Evolutionary conservation across 2,113 vertebrate species (phyloP), one percentile per base, ranked within the genome.

Genomic region (Bos indicus): DNA sequence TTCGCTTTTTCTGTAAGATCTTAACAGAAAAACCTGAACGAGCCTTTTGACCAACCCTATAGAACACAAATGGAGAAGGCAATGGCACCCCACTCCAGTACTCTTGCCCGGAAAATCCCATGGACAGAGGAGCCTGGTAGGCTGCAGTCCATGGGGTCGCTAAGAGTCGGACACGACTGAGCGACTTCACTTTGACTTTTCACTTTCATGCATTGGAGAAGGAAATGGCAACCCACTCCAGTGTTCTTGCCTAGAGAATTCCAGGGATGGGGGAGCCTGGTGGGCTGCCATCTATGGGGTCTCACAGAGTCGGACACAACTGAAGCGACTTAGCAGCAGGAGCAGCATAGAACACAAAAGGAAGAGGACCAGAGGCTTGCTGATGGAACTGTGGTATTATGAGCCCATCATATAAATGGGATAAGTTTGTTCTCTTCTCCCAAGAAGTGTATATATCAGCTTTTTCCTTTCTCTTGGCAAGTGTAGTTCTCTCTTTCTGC

Each of bases 391-490:
- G 0, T 54, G 40, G 51, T 17, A 33, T 40, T 91, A 25, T 5
- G 85, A 93, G 30, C 14, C 25, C 80, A n/a, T 17, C 56, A 15
- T 88, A 17, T 77, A 46, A 92, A 57, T 90, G 23, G 80, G 30
- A 13, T 78, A 46, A 77, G 40, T 84, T 77, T 93, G n/a, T 57
- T 94, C 51, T 91, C 36, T 93, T 83, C 13, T 85, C 36, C 7
- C n/a, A 96, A 60, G 16, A 36, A 84, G 8, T 30, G 21, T 16
- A 36, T 3, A 11, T 48, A 36, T 83, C 36, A 83, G 6, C 67
- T 57, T 97, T 83, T 40, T 62, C 23, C 26, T 57, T 95, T 90
- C 90, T 67, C 56, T 40, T 36, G 21, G 19, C 30, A 84, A 84
- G 23, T 40, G 6, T 94, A 17, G 16, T 71, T 94, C n/a, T 40